Percentiles rank a stretch among this genome's conserved stretches.
These are phyloP conservation scores for Seriola aureovittata DNA, from an alignment of 2,113 vertebrate species.

Conservation along the genomic window DNA sequence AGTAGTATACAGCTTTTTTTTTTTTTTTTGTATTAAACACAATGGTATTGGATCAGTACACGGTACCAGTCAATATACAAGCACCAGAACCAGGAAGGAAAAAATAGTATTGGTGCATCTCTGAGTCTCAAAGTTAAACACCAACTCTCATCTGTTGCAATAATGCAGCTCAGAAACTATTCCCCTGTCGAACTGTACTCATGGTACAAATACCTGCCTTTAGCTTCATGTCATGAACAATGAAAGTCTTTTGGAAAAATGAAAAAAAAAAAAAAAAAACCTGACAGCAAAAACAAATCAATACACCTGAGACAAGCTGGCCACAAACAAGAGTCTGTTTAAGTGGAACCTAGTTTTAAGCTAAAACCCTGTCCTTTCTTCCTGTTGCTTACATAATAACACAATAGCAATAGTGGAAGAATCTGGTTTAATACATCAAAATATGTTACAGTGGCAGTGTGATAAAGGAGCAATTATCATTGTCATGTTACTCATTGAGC, in stretches of 20 bases:
- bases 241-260: constrained; percentile 43
- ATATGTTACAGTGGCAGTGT: constrained; percentile 33
- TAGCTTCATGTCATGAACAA: constrained; percentile 54
- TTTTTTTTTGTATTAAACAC: too few species aligned
- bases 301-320: constrained; percentile 35
- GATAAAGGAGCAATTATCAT: constrained; percentile 74
- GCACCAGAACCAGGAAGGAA: too few species aligned
- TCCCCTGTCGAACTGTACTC: constrained; percentile 37
- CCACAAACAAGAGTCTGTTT: constrained; percentile 21
- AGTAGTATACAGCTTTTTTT: too few species aligned
- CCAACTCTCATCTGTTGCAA: constrained; percentile 7
- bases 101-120: too few species aligned
- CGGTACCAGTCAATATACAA: too few species aligned
- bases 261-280: neutral
- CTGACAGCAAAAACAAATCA: constrained; percentile 36
- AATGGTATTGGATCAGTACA: too few species aligned
- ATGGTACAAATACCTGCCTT: constrained; percentile 49
- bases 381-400: constrained; percentile 4
- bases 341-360: constrained; percentile 21
- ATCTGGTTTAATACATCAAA: constrained; percentile 38
- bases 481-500: constrained; percentile 67
- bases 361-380: constrained; percentile 15
- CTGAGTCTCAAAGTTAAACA: constrained; percentile 42
- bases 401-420: constrained; percentile 25
- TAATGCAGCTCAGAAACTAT: constrained; percentile 42